Evolutionary conservation across 2,113 vertebrate genomes (phyloP).

Genomic region (Poecile atricapillus): DNA sequence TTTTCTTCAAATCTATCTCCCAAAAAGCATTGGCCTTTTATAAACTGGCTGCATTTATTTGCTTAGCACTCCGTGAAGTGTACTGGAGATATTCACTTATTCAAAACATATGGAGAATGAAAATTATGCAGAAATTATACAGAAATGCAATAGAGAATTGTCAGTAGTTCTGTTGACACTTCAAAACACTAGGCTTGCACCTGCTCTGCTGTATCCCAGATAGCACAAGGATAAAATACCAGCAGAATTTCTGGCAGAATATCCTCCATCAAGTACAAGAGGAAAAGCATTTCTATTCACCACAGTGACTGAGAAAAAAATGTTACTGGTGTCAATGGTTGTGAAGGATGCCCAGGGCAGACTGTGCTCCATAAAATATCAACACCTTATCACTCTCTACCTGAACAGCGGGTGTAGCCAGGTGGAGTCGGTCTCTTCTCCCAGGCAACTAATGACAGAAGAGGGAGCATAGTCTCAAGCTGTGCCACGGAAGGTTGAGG

Average conservation of each 20-base stretch:
- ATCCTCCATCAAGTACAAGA: neutral
- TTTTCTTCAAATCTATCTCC: neutral
- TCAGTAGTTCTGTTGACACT: neutral
- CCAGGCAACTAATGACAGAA: neutral
- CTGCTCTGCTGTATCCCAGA: neutral
- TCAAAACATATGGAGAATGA: neutral
- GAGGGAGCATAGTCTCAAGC: neutral
- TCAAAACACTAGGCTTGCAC: neutral
- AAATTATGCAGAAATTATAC: neutral
- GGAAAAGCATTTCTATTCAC: neutral
- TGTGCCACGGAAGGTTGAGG: rapidly evolving
- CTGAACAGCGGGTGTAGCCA: neutral
- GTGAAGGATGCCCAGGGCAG: neutral
- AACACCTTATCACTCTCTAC: neutral
- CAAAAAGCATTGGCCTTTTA: neutral
- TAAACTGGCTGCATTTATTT: neutral
- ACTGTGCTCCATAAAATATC: neutral
- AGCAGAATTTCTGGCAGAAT: neutral
- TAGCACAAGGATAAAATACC: neutral
- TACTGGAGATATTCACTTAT: neutral
- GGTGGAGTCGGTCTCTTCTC: rapidly evolving
- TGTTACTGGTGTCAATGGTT: rapidly evolving
- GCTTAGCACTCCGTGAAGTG: neutral
- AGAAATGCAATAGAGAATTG: neutral
- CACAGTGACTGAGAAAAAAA: neutral